phyloP scores from a whole-genome alignment of 2,797 vertebrate genomes.

The Gymnothorax javanicus region DNA sequence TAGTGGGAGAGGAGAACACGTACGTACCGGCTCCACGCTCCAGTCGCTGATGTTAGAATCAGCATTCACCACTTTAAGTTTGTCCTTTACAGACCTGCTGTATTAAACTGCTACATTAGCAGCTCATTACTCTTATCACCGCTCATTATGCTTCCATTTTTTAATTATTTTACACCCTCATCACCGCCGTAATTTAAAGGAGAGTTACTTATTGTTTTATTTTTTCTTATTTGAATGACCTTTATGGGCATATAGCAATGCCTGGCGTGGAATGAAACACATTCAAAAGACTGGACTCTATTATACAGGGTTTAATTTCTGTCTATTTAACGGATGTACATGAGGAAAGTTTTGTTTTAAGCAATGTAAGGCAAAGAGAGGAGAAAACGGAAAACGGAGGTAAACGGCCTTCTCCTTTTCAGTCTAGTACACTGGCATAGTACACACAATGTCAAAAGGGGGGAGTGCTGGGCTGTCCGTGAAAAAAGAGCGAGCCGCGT shows the following conservation, averaged over 20 bases:
- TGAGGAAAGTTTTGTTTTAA: neutral
- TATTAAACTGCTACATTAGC: too few species aligned
- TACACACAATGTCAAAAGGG: neutral
- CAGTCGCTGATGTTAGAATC: neutral
- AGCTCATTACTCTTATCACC: neutral
- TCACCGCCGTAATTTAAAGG: neutral
- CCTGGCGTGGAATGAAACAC: neutral
- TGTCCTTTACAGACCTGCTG: neutral
- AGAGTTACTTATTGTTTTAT: too few species aligned
- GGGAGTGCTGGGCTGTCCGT: neutral
- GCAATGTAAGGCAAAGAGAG: neutral
- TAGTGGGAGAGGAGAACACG: constrained; percentile 96
- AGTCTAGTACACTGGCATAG: neutral
- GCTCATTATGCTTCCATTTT: neutral
- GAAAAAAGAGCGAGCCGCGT: constrained; percentile 40
- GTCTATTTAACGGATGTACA: too few species aligned
- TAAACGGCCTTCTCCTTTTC: constrained; percentile 12
- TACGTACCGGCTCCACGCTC: constrained; percentile 65
- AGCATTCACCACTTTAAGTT: neutral
- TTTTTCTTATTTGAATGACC: too few species aligned
- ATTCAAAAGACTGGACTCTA: neutral
- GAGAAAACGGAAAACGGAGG: constrained; percentile 15
- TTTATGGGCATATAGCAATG: neutral
- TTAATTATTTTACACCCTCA: neutral
- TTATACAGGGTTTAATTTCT: neutral